phyloP scores from a whole-genome alignment of 1,140 invertebrate genomes.

The honey bee (Apis mellifera) region DNA sequence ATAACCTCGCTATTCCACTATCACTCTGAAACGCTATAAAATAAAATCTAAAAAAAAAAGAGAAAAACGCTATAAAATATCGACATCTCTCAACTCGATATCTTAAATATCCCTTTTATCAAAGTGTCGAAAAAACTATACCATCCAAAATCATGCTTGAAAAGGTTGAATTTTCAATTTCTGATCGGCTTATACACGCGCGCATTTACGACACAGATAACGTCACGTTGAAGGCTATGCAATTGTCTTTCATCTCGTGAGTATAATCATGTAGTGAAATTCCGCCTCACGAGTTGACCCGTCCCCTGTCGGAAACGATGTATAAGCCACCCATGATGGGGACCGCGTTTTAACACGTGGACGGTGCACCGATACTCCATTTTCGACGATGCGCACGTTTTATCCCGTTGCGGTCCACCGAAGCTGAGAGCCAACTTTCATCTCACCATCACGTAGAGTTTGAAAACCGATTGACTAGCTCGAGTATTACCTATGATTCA shows the following conservation, averaged over 20 bases:
- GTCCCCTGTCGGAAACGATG: neutral
- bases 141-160: no score
- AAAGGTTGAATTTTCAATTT: constrained; percentile 43
- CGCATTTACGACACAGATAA: neutral
- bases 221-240: constrained; percentile 8
- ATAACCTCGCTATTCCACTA: no score
- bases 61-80: no score
- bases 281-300: neutral
- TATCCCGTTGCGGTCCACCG: constrained; percentile 59
- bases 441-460: constrained; percentile 40
- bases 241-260: constrained; percentile 29
- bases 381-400: constrained; percentile 49
- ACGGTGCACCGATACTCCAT: constrained; percentile 16
- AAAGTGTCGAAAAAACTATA: no score
- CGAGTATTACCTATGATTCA: constrained; percentile 48
- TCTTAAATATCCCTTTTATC: no score
- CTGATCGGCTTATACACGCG: constrained; percentile 41
- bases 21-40: no score
- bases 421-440: constrained; percentile 52
- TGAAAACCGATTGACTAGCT: constrained; percentile 53
- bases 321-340: neutral
- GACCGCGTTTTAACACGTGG: neutral
- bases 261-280: constrained; percentile 45
- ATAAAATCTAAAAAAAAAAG: no score
- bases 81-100: no score